A percentile compares a stretch with the other conserved stretches of the same genome.
Conservation (phyloP, 2,797 vertebrate species). For the Parotocinclus haroldoi region DNA sequence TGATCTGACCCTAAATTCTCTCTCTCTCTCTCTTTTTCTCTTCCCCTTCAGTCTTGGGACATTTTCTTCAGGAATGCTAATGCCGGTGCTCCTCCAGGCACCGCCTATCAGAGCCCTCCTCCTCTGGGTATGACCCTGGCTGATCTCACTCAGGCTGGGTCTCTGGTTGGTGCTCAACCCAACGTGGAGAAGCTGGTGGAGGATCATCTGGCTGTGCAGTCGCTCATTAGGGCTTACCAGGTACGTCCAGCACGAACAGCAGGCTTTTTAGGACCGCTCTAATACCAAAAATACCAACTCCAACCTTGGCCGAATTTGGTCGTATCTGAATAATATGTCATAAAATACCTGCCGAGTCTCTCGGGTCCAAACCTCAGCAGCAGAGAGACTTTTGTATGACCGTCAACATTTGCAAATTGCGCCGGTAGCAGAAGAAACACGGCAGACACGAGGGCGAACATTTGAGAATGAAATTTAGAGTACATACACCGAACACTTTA, state of each 20-base stretch:
- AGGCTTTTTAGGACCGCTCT: no score
- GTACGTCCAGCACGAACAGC: slow-evolving; percentile 58
- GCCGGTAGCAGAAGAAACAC: no score
- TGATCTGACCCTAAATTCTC: no score
- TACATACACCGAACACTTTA: no score
- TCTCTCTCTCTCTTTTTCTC: neutral
- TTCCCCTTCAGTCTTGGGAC: slow-evolving; percentile 84
- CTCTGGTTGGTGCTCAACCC: slow-evolving; percentile 82
- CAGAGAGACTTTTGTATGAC: no score
- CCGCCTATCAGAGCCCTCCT: slow-evolving; percentile 93
- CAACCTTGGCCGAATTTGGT: no score
- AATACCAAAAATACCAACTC: neutral
- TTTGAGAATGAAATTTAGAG: no score
- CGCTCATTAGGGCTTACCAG: slow-evolving; percentile 97
- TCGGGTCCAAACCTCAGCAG: no score
- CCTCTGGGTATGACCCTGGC: slow-evolving; percentile 75
- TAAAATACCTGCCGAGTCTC: no score
- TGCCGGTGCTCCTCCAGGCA: slow-evolving; percentile 87
- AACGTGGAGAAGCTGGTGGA: slow-evolving; percentile 96
- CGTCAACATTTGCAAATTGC: no score
- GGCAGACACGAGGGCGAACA: no score
- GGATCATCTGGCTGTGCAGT: slow-evolving; percentile 95
- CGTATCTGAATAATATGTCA: no score
- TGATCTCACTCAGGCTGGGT: slow-evolving; percentile 74
- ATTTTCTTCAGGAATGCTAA: slow-evolving; percentile 97